Conservation (phyloP, 2,113 vertebrate species). For the Galemys pyrenaicus region DNA sequence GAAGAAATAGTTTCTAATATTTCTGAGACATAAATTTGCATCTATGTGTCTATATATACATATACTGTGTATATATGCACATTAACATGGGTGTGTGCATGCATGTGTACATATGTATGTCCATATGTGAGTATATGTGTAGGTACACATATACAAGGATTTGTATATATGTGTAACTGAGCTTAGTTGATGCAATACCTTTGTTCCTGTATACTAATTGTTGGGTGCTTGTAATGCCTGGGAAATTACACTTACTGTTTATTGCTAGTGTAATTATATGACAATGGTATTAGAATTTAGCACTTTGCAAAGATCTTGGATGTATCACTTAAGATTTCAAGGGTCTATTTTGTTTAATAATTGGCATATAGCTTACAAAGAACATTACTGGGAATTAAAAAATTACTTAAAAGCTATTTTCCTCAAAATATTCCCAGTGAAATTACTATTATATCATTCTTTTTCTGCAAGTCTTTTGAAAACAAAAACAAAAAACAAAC, state of each 20-base stretch:
- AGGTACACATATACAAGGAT: neutral
- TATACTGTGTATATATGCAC: neutral
- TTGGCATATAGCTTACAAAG: neutral
- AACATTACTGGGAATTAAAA: neutral
- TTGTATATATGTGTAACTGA: neutral
- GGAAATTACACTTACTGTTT: neutral
- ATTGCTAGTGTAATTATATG: neutral
- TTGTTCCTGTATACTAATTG: neutral
- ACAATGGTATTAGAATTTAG: neutral
- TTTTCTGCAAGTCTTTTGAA: neutral
- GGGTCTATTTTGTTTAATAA: constrained; percentile 18
- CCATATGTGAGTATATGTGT: neutral
- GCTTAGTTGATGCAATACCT: neutral
- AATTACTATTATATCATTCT: neutral
- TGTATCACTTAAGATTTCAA: neutral
- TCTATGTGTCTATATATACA: neutral
- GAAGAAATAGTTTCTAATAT: constrained; percentile 27
- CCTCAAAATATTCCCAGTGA: neutral
- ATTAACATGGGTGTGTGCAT: neutral
- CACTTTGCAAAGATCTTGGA: neutral
- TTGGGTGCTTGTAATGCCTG: neutral
- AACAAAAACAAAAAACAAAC: neutral
- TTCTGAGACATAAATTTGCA: neutral
- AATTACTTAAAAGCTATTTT: constrained; percentile 1
- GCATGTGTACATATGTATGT: neutral